Conservation (phyloP, 2,888 invertebrate species). For the Oligia fasciuncula region DNA sequence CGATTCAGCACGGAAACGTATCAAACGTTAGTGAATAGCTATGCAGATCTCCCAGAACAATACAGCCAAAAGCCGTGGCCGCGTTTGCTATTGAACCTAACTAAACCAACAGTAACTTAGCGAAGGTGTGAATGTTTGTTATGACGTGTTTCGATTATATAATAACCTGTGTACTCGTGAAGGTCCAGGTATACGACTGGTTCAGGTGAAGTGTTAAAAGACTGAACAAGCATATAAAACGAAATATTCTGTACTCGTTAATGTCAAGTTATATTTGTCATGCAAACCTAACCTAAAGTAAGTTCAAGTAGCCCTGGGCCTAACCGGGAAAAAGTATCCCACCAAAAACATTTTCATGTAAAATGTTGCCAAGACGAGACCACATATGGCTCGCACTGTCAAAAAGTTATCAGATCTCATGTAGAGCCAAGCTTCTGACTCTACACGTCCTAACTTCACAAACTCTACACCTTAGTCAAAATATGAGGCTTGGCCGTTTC, state of each 20-base stretch:
- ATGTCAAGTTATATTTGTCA: neutral
- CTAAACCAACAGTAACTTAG: slow-evolving; percentile 51
- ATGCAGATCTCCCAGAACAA: too few species aligned
- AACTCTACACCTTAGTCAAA: too few species aligned
- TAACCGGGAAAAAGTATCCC: neutral
- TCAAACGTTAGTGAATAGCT: too few species aligned
- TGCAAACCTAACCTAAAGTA: neutral
- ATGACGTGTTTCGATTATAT: slow-evolving; percentile 32
- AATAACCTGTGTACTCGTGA: slow-evolving; percentile 7
- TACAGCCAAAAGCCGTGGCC: too few species aligned
- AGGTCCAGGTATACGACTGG: neutral
- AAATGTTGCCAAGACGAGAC: too few species aligned
- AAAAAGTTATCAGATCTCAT: too few species aligned
- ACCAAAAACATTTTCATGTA: too few species aligned
- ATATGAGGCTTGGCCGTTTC: too few species aligned
- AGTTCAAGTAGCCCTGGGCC: neutral
- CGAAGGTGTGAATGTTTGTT: slow-evolving; percentile 31
- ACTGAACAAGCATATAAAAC: neutral
- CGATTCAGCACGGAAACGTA: too few species aligned
- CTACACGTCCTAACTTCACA: too few species aligned
- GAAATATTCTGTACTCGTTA: neutral
- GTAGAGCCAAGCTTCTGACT: too few species aligned
- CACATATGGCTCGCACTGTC: too few species aligned
- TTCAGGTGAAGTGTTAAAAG: neutral
- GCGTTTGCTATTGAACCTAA: slow-evolving; percentile 48